Conservation (phyloP, 2,113 vertebrate genomes). For the Limanda limanda region DNA sequence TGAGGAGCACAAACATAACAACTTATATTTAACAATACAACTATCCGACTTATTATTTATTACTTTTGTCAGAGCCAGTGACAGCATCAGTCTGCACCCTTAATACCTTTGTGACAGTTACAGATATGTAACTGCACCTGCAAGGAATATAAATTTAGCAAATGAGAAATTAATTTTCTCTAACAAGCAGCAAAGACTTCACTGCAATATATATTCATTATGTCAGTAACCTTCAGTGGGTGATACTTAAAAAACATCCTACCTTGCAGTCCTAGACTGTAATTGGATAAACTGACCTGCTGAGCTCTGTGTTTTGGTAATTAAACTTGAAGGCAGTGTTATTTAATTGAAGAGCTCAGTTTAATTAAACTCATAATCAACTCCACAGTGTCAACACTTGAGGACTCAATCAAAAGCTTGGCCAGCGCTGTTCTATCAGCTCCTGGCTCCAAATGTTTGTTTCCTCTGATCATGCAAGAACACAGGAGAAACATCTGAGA, state of each 20-base stretch:
- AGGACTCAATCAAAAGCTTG: slow-evolving; percentile 69
- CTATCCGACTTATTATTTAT: neutral
- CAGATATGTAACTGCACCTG: slow-evolving; percentile 40
- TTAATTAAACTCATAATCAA: slow-evolving; percentile 78
- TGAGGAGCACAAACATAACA: slow-evolving; percentile 51
- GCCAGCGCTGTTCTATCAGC: slow-evolving; percentile 47
- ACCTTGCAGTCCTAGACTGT: slow-evolving; percentile 73
- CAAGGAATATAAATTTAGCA: slow-evolving; percentile 36
- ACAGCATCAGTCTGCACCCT: slow-evolving; percentile 6
- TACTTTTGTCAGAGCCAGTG: slow-evolving; percentile 3
- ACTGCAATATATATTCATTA: slow-evolving; percentile 65
- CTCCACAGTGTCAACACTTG: slow-evolving; percentile 70
- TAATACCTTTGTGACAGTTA: slow-evolving; percentile 42
- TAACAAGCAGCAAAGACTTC: slow-evolving; percentile 42
- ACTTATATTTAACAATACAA: neutral
- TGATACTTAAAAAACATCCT: slow-evolving; percentile 73
- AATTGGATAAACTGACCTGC: slow-evolving; percentile 80
- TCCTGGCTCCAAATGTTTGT: slow-evolving; percentile 35
- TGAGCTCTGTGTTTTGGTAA: slow-evolving; percentile 76
- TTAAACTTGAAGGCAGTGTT: slow-evolving; percentile 76
- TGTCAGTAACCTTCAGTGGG: slow-evolving; percentile 74
- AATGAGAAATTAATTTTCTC: slow-evolving; percentile 52
- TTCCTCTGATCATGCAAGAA: slow-evolving; percentile 15
- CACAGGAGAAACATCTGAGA: slow-evolving; percentile 6
- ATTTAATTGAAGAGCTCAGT: slow-evolving; percentile 79